These are phyloP conservation scores for Poecilia velifera DNA, from an alignment of 2,797 vertebrate species.

Conservation along the genomic window DNA sequence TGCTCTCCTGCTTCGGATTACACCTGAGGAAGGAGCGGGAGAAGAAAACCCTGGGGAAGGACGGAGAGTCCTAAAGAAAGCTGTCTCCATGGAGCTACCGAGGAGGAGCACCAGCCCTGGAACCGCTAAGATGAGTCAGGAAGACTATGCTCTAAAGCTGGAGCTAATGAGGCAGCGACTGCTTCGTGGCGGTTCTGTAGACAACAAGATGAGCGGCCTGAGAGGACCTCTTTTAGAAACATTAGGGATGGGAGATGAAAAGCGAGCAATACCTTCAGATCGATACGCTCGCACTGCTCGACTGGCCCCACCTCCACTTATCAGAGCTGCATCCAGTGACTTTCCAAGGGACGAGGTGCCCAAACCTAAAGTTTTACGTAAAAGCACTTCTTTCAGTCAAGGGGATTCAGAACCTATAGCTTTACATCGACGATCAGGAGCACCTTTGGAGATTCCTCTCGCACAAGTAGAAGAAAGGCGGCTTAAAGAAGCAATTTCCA, in stretches of 20 bases:
- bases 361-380: constrained; percentile 87
- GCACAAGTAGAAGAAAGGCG: constrained; percentile 85
- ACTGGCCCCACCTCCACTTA: constrained; percentile 81
- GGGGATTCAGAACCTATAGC: constrained; percentile 91
- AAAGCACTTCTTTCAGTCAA: constrained; percentile 96
- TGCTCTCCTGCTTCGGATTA: constrained; percentile 86
- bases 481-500: constrained; percentile 92
- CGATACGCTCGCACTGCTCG: constrained; percentile 77
- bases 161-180: constrained; percentile 94
- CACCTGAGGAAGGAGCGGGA: constrained; percentile 71
- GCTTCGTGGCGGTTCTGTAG: constrained; percentile 86
- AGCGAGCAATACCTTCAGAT: constrained; percentile 70
- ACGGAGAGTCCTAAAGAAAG: constrained; percentile 87
- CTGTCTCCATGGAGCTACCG: constrained; percentile 86
- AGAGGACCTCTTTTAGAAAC: constrained; percentile 95
- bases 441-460: constrained; percentile 93
- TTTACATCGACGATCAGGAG: constrained; percentile 90
- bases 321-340: constrained; percentile 91
- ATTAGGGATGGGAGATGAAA: constrained; percentile 87
- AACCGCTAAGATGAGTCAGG: constrained; percentile 85
- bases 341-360: constrained; percentile 83
- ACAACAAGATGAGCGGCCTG: constrained; percentile 94
- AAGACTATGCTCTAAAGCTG: constrained; percentile 91
- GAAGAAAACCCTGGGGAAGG: constrained; percentile 75
- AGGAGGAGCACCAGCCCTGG: constrained; percentile 87